phyloP scores from a whole-genome alignment of 53 echinoderm and acorn worm species.

The Holothuria leucospilota region DNA sequence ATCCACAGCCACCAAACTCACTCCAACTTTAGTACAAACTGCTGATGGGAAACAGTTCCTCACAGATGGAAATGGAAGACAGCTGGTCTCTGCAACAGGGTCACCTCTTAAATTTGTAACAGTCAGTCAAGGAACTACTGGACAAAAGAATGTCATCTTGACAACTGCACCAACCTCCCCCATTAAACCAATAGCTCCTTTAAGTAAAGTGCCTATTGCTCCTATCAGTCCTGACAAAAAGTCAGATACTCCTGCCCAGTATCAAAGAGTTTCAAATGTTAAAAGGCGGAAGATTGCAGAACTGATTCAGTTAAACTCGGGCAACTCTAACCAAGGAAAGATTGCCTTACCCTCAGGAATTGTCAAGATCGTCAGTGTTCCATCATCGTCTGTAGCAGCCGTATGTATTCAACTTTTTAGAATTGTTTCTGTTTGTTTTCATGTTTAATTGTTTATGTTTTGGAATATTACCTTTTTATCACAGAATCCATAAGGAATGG shows the following conservation, averaged over 20 bases:
- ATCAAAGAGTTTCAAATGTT: constrained; percentile 6
- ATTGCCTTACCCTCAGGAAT: constrained; percentile 36
- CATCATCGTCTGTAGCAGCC: not conserved
- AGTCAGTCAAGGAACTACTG: constrained; percentile 74
- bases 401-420: not conserved
- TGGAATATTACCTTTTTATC: too few relatives aligned
- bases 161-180: constrained; percentile 65
- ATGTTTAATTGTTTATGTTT: too few relatives aligned
- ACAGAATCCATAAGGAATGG: too few relatives aligned
- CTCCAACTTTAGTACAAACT: constrained; percentile 62
- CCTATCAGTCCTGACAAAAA: constrained; percentile 73
- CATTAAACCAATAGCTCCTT: constrained; percentile 58
- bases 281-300: constrained; percentile 36
- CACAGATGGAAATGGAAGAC: constrained; percentile 66
- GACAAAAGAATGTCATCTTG: constrained; percentile 69
- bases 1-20: constrained; percentile 42
- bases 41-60: constrained; percentile 44
- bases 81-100: constrained; percentile 59
- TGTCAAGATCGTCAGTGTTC: constrained; percentile 38
- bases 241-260: constrained; percentile 11
- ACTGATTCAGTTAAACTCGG: constrained; percentile 34
- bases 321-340: constrained; percentile 33
- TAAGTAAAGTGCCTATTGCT: constrained; percentile 74
- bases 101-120: constrained; percentile 94
- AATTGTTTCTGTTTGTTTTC: too few relatives aligned